These are phyloP conservation scores for Ochropleura leucogaster DNA, from an alignment of 2,888 invertebrate species.

Conservation along the genomic window DNA sequence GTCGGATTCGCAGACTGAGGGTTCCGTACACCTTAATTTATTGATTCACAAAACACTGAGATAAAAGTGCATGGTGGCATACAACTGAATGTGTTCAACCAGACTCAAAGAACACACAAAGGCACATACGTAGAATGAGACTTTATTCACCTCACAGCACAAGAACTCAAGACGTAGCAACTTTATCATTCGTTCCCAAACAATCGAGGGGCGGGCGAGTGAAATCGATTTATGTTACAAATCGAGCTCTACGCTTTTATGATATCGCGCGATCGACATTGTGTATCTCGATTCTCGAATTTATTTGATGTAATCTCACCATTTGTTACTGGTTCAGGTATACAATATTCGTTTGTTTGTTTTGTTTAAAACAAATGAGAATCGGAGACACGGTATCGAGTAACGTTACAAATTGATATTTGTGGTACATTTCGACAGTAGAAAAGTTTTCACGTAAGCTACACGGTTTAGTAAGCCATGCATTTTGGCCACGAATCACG, in stretches of 20 bases:
- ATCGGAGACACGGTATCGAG: slow-evolving; percentile 1
- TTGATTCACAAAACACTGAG: background rate
- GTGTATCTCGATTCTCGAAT: slow-evolving; percentile 38
- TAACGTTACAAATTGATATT: slow-evolving; percentile 8
- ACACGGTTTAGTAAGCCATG: background rate
- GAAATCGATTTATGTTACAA: slow-evolving; percentile 64
- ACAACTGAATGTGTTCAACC: slow-evolving; percentile 7
- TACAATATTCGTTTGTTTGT: slow-evolving; percentile 27
- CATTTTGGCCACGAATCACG: background rate
- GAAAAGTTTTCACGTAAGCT: background rate
- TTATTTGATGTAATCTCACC: slow-evolving; percentile 38
- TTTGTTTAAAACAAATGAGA: slow-evolving; percentile 27
- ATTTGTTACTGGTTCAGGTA: slow-evolving; percentile 33
- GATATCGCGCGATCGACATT: slow-evolving; percentile 50
- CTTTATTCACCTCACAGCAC: slow-evolving; percentile 33
- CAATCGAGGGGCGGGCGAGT: slow-evolving; percentile 33
- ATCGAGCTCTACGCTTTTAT: slow-evolving; percentile 49
- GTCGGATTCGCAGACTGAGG: too few species aligned
- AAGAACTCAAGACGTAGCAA: slow-evolving; percentile 49
- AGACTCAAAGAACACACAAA: slow-evolving; percentile 13
- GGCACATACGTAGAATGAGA: slow-evolving; percentile 17
- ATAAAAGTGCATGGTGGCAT: slow-evolving; percentile 1
- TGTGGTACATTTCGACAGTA: background rate
- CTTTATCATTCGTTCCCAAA: slow-evolving; percentile 46
- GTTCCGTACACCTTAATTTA: too few species aligned